Base-by-base conservation (phyloP, 1,140 invertebrate species). In the Paraescarpia echinospica region DNA sequence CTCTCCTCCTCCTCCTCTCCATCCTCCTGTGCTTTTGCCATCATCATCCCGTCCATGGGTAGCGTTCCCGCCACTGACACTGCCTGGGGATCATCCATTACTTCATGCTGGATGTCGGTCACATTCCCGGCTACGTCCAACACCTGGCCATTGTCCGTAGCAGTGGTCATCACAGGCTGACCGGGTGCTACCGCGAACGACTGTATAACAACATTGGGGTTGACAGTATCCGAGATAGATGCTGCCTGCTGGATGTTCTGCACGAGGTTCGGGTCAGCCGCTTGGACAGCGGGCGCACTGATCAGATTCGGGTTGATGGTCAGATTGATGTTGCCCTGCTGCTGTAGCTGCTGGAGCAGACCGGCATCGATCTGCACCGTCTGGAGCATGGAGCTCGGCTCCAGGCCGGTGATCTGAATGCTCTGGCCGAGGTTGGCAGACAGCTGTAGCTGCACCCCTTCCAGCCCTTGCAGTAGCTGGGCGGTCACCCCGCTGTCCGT, bases 301-400 rank as follows among this genome's bases (percentile, higher is more conserved):
- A 95, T 90, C 22, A 94, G 35, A 88, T 94, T 93, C 18, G 95
- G 95, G 93, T 95, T 96, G 31, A 96, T 94, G 35, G 96, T 96
- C 33, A 96, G 95, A 93, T 96, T 96, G 34, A 96, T 94, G 93
- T 96, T 96, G 12, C 96, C 96, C 59, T 95, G 94, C 90, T 96
- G 96, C 88, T 96, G 96, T 51, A 96, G 93, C 93, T 96, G 96
- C 91, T 96, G 96, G 9, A 96, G 94, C 6, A 97, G 94, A 92
- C 93, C 95, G 14, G 96, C 95, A 94, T 96, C 96, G 33, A 96
- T 96, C 93, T 96, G 96, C 4, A 97, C 93, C 14, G 96, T 95
- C 92, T 96, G 96, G n/a, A 96, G 92, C 27, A 96, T 35, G 4
- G 91, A 92, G 89, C 89, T 94, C 22, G 95, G 94, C 94, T 96